These are phyloP conservation scores for Ophiothrix spiculata DNA, from an alignment of 35 echinoderm and acorn worm genomes.

Conservation along the genomic window DNA sequence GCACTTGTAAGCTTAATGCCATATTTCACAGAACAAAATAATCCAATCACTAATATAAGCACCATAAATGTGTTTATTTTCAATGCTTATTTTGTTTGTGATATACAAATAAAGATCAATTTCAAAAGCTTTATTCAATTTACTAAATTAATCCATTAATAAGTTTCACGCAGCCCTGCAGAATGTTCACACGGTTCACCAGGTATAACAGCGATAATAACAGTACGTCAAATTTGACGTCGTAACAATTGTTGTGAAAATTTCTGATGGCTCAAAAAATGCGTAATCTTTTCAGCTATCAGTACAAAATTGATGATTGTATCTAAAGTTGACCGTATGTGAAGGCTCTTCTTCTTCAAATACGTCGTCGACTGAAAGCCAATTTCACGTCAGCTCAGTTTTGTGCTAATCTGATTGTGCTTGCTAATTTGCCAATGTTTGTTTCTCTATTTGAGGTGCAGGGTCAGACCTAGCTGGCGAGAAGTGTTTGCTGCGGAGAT, in stretches of 20 bases:
- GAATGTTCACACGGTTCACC: neutral
- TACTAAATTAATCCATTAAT: neutral
- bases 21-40: no score
- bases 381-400: neutral
- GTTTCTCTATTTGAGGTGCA: neutral
- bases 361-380: neutral
- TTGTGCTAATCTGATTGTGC: conserved; percentile 1
- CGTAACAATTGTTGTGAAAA: neutral
- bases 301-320: neutral
- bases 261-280: neutral
- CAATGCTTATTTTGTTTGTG: neutral
- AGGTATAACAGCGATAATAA: no score
- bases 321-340: neutral
- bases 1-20: no score
- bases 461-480: neutral
- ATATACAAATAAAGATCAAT: neutral
- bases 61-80: neutral
- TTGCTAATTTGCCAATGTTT: conserved; percentile 1
- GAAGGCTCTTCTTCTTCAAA: neutral
- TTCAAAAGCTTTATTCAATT: neutral
- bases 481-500: no score
- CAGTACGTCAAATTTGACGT: no score
- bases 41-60: no score
- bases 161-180: neutral
- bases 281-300: neutral